These are phyloP conservation scores for Drosophila nr. medialis DNA, from an alignment of 2,888 invertebrate species.

Conservation along the genomic window DNA sequence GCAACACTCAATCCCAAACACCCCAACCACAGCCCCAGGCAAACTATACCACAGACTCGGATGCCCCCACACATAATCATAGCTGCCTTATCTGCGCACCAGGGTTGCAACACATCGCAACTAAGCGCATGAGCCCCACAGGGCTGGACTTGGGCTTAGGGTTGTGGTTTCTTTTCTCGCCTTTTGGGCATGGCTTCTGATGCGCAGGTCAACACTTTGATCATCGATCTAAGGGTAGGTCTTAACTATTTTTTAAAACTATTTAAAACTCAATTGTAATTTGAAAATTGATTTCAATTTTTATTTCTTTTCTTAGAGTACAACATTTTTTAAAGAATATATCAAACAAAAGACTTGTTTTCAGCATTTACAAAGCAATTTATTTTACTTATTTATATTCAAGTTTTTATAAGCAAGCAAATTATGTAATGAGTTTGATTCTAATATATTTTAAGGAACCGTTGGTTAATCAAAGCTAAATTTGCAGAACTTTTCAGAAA, in stretches of 20 bases:
- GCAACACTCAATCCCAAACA: background rate
- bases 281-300: background rate
- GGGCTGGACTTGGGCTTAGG: constrained; percentile 11
- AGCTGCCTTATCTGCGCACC: constrained; percentile 39
- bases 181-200: background rate
- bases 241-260: background rate
- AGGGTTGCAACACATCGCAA: constrained; percentile 46
- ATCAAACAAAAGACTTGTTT: background rate
- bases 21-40: background rate
- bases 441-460: background rate
- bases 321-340: background rate
- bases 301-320: background rate
- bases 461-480: background rate
- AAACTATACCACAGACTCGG: constrained; percentile 32
- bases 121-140: constrained; percentile 34
- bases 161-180: constrained; percentile 43
- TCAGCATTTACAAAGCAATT: background rate
- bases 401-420: background rate
- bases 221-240: constrained; percentile 22
- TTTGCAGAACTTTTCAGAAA: background rate
- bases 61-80: constrained; percentile 30
- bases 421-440: background rate
- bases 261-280: no score
- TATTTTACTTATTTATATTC: no score
- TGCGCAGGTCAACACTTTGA: constrained; percentile 41